These are phyloP conservation scores for Campylomormyrus numenius DNA, from an alignment of 2,113 vertebrate genomes.

Conservation along the genomic window DNA sequence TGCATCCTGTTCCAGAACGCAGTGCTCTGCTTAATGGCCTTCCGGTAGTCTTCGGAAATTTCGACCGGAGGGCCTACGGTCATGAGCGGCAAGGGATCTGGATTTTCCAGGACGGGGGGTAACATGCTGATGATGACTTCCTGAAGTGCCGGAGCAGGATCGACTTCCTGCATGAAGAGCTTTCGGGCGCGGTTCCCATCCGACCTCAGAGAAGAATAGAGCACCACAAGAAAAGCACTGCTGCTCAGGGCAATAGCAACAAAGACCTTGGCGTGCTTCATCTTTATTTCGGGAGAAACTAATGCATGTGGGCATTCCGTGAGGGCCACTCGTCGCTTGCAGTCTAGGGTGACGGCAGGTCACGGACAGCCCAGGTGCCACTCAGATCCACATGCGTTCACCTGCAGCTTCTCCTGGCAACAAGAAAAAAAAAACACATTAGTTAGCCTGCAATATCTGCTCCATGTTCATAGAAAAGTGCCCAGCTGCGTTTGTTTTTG, in stretches of 20 bases:
- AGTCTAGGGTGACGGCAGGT: not conserved
- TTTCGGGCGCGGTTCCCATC: not conserved
- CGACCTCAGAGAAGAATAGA: slow-evolving; percentile 35
- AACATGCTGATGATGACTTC: not conserved
- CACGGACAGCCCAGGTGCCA: not conserved
- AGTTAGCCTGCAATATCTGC: not conserved
- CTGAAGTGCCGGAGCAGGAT: rapidly evolving
- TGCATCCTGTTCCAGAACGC: slow-evolving; percentile 61
- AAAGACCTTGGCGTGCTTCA: slow-evolving; percentile 26
- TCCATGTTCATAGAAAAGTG: not conserved
- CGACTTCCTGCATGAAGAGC: rapidly evolving
- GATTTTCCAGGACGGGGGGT: no score
- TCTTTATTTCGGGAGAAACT: slow-evolving; percentile 18
- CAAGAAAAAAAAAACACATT: not conserved
- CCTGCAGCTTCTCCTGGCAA: not conserved
- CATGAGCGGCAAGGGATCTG: rapidly evolving
- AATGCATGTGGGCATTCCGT: no score
- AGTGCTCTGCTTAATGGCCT: slow-evolving; percentile 39
- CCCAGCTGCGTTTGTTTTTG: not conserved
- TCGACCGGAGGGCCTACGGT: not conserved
- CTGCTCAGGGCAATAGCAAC: slow-evolving; percentile 28
- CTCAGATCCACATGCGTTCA: not conserved
- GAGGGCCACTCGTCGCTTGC: not conserved
- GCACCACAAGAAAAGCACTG: slow-evolving; percentile 35
- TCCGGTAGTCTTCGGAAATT: slow-evolving; percentile 32